These are phyloP conservation scores for Machimus atricapillus DNA, from an alignment of 2,888 invertebrate species.

Conservation along the genomic window DNA sequence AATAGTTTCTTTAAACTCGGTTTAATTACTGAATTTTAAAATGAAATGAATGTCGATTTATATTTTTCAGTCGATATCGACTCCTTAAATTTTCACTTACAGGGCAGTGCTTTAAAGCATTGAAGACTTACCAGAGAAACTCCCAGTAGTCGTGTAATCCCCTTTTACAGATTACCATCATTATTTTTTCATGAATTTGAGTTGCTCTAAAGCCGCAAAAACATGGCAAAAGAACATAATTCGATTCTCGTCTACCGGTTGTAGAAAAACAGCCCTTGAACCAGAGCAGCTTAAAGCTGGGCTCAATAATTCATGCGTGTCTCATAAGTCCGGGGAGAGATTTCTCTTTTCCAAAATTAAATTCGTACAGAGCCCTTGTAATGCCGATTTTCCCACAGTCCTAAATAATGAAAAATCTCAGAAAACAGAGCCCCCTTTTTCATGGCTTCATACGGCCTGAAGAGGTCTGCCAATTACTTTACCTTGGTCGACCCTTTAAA, in stretches of 20 bases:
- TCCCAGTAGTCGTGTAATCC: not conserved
- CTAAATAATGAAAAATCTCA: not conserved
- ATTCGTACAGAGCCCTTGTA: not conserved
- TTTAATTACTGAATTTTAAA: too few relatives aligned
- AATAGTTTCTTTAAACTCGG: too few relatives aligned
- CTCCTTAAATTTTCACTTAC: not conserved
- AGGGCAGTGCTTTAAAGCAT: not conserved
- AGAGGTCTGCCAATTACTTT: not conserved
- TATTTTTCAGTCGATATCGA: not conserved
- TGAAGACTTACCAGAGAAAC: not conserved
- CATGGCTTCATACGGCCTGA: not conserved
- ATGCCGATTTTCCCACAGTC: not conserved
- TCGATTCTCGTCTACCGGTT: not conserved
- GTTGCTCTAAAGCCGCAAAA: not conserved
- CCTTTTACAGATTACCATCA: not conserved
- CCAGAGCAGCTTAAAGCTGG: not conserved
- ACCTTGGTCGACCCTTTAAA: not conserved
- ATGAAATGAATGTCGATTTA: too few relatives aligned
- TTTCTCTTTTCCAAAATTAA: not conserved
- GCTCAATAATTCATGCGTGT: not conserved
- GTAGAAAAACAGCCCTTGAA: not conserved
- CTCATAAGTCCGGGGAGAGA: not conserved
- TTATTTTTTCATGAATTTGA: not conserved
- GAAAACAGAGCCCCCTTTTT: not conserved
- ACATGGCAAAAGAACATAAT: not conserved